A percentile compares a stretch with the other conserved stretches of the same genome.
These are phyloP conservation scores for Poecilus cupreus DNA, from an alignment of 2,888 invertebrate species.

Conservation along the genomic window DNA sequence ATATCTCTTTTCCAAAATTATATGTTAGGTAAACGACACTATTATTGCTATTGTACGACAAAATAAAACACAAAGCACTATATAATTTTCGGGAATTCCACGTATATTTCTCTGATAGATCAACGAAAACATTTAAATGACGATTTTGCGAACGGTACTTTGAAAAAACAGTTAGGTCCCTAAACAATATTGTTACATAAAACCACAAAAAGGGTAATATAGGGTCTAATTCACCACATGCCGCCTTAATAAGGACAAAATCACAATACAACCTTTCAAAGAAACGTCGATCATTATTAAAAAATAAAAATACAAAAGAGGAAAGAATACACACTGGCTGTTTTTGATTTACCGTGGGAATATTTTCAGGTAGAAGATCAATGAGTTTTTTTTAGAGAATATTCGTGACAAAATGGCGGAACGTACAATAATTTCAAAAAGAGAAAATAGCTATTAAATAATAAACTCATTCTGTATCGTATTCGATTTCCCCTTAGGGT, in stretches of 20 bases:
- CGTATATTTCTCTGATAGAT: slow-evolving; percentile 39
- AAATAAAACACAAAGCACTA: slow-evolving; percentile 20
- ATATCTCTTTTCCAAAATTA: slow-evolving; percentile 9
- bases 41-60: slow-evolving; percentile 29
- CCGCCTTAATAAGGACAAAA: slow-evolving; percentile 5
- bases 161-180: slow-evolving; percentile 33
- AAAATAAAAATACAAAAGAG: slow-evolving; percentile 33
- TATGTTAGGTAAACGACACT: slow-evolving; percentile 27
- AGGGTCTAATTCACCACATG: slow-evolving; percentile 42
- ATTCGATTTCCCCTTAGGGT: slow-evolving; percentile 39
- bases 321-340: background rate
- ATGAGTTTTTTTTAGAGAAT: background rate
- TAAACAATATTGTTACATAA: slow-evolving; percentile 48
- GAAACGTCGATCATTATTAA: slow-evolving; percentile 40
- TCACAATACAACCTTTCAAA: slow-evolving; percentile 30
- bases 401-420: background rate
- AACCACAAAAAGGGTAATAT: slow-evolving; percentile 55
- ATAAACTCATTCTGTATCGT: slow-evolving; percentile 40
- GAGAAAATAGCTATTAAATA: slow-evolving; percentile 49
- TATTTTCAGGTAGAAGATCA: slow-evolving; percentile 17
- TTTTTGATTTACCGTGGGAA: background rate
- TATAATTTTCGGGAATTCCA: slow-evolving; percentile 15
- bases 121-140: slow-evolving; percentile 8
- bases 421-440: background rate
- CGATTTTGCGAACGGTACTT: slow-evolving; percentile 47